A percentile compares a stretch with the other conserved stretches of the same genome.
These are phyloP conservation scores for Rhynchomys soricoides DNA, from an alignment of 2,113 vertebrate genomes.

Conservation along the genomic window DNA sequence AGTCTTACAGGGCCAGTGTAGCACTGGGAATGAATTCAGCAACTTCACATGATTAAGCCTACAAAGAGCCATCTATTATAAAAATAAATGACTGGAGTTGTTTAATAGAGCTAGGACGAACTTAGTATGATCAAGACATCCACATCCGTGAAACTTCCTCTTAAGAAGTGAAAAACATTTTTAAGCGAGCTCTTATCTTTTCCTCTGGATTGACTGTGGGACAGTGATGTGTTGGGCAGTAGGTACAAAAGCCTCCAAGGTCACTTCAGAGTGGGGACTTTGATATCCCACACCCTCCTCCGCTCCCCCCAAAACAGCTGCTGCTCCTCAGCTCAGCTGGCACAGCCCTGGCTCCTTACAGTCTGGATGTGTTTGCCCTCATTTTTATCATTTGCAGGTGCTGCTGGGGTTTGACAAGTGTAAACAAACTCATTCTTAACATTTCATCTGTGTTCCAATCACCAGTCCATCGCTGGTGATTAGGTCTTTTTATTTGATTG, in stretches of 20 bases:
- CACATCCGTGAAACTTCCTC: background rate
- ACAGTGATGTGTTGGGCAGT: background rate
- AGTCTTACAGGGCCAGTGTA: background rate
- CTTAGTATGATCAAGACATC: background rate
- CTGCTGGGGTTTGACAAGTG: conserved; percentile 1
- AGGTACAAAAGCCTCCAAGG: background rate
- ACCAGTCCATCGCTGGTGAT: conserved; percentile 48
- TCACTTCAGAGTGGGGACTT: background rate
- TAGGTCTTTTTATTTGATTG: conserved; percentile 66
- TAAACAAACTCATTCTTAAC: conserved; percentile 60
- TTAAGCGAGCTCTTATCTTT: conserved; percentile 4
- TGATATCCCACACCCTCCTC: background rate
- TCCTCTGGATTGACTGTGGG: background rate
- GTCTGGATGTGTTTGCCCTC: conserved; percentile 57
- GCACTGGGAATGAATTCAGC: background rate
- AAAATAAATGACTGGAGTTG: conserved; percentile 7
- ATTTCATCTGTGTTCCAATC: conserved; percentile 23
- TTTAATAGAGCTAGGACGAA: background rate
- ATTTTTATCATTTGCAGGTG: conserved; percentile 75
- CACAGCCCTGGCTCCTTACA: conserved; percentile 37
- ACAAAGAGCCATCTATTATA: background rate
- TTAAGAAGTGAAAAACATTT: background rate
- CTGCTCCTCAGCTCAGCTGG: conserved; percentile 9
- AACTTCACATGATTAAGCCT: background rate
- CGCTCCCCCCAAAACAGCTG: background rate